Conservation (phyloP, 2,113 vertebrate genomes). For the Pachycephala philippinensis region DNA sequence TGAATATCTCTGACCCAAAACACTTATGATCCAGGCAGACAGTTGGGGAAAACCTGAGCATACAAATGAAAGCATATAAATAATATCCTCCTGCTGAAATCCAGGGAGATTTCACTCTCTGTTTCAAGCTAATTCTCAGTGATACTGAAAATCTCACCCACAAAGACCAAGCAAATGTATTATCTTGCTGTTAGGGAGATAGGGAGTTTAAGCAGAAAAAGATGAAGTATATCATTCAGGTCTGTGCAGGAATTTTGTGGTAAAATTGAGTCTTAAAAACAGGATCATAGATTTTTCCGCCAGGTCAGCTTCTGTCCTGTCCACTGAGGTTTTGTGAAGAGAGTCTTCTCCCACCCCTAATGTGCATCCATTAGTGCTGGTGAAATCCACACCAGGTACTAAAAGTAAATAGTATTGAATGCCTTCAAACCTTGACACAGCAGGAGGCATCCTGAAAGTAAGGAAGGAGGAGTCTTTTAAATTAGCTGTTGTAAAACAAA, state of each 20-base stretch:
- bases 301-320: not conserved
- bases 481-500: constrained; percentile 57
- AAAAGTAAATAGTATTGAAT: constrained; percentile 30
- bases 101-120: not conserved
- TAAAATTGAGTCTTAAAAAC: not conserved
- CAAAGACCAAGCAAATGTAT: constrained; percentile 16
- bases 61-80: constrained; percentile 22
- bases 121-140: constrained; percentile 28
- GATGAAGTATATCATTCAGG: not conserved
- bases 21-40: not conserved
- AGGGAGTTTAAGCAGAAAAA: not conserved
- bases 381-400: constrained; percentile 42
- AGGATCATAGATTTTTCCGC: not conserved
- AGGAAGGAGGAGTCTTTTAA: constrained; percentile 32
- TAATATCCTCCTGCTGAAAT: constrained; percentile 34
- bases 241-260: not conserved
- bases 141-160: constrained; percentile 17
- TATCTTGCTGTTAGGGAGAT: not conserved
- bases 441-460: constrained; percentile 1
- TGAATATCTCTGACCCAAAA: not conserved
- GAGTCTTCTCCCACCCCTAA: not conserved
- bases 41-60: not conserved
- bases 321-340: not conserved
- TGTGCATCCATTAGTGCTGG: not conserved
- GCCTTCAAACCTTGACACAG: constrained; percentile 23